Evolutionary conservation across 2,888 invertebrate species (phyloP).

Genomic region (Coelogynopora nodosa): DNA sequence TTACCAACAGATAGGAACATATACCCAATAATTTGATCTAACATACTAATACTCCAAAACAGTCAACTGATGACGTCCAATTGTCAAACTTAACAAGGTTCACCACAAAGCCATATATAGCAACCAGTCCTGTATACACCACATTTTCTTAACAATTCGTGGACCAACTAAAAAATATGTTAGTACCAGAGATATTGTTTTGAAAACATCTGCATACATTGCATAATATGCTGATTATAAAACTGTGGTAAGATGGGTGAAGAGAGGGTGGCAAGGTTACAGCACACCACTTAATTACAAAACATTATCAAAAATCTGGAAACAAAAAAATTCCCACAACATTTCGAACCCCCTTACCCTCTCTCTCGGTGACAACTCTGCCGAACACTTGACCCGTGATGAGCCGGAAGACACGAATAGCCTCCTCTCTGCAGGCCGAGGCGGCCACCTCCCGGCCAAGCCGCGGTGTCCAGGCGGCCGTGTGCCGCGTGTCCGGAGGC

Average conservation of each 20-base stretch:
- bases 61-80: too few relatives aligned
- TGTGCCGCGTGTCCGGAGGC: not conserved
- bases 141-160: too few relatives aligned
- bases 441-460: not conserved
- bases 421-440: conserved; percentile 50
- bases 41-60: too few relatives aligned
- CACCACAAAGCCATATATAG: too few relatives aligned
- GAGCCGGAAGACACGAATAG: conserved; percentile 42
- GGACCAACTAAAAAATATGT: too few relatives aligned
- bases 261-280: not conserved
- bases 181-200: too few relatives aligned
- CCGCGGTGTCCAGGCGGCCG: not conserved
- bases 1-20: too few relatives aligned
- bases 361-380: not conserved
- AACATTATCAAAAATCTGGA: not conserved
- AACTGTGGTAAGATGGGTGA: not conserved
- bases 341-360: not conserved
- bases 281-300: not conserved
- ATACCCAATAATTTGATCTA: too few relatives aligned
- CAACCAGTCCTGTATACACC: too few relatives aligned
- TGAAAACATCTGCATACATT: too few relatives aligned
- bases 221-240: too few relatives aligned
- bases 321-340: not conserved
- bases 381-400: not conserved
- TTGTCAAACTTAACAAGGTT: too few relatives aligned